phyloP scores from a whole-genome alignment of 2,797 vertebrate genomes.

The Eidolon dupreanum region DNA sequence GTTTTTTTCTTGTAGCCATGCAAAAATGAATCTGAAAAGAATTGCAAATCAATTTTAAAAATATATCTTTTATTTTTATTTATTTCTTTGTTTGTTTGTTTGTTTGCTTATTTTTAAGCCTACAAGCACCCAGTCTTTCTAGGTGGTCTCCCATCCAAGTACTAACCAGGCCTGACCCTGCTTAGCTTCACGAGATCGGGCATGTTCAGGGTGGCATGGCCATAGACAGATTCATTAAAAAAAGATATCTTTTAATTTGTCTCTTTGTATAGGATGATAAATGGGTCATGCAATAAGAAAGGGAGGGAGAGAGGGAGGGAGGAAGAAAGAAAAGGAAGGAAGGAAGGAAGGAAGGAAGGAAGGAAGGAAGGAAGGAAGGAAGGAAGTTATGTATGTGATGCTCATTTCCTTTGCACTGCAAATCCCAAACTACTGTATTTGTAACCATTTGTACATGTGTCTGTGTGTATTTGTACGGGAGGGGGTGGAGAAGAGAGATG shows the following conservation, averaged over 20 bases:
- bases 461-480: background rate
- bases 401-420: background rate
- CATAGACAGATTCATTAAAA: no score
- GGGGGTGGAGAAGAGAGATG: background rate
- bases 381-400: background rate
- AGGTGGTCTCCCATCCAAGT: no score
- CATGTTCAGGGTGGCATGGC: no score
- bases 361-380: background rate
- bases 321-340: background rate
- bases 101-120: no score
- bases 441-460: background rate
- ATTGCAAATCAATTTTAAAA: slow-evolving; percentile 55
- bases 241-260: slow-evolving; percentile 71
- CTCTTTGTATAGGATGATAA: slow-evolving; percentile 70
- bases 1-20: slow-evolving; percentile 77
- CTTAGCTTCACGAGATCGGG: no score
- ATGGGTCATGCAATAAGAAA: background rate
- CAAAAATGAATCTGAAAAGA: slow-evolving; percentile 73
- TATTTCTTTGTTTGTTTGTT: no score
- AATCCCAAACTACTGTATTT: background rate
- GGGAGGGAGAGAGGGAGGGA: background rate
- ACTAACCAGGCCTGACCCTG: no score
- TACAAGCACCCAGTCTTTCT: no score
- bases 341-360: background rate
- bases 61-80: no score